A percentile compares a stretch with the other conserved stretches of the same genome.
Conservation (phyloP, 1,140 invertebrate genomes). For the Calephelis virginiensis region DNA sequence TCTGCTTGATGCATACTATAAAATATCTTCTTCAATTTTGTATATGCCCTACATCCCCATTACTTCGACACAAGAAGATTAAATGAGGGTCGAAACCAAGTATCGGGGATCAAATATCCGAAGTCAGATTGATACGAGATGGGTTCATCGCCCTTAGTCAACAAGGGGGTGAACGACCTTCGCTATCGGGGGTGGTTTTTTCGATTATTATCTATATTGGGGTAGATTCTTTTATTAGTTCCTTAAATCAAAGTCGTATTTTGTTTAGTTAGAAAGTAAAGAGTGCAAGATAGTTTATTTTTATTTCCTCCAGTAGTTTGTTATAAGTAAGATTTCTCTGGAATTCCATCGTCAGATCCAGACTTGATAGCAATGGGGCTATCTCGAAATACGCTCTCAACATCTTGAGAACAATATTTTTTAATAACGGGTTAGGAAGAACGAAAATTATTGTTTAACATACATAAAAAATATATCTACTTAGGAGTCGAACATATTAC, state of each 20-base stretch:
- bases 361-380: too few species aligned
- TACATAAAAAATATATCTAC: too few species aligned
- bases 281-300: background rate
- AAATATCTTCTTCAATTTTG: background rate
- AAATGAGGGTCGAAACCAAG: slow-evolving; percentile 2
- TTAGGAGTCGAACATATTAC: too few species aligned
- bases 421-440: too few species aligned
- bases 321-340: too few species aligned
- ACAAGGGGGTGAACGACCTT: slow-evolving; percentile 21
- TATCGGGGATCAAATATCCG: slow-evolving; percentile 1
- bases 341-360: too few species aligned
- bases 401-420: too few species aligned
- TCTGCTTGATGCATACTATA: background rate
- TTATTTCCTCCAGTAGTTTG: too few species aligned
- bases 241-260: background rate
- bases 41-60: background rate
- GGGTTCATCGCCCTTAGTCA: slow-evolving; percentile 21
- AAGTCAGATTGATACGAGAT: slow-evolving; percentile 21
- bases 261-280: background rate
- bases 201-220: slow-evolving; percentile 7
- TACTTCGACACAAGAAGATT: background rate
- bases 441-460: too few species aligned
- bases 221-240: background rate
- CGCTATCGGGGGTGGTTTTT: slow-evolving; percentile 10
- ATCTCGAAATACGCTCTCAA: too few species aligned